Base-by-base conservation (phyloP, 2,113 vertebrate species). In the Hemiprocne comata region DNA sequence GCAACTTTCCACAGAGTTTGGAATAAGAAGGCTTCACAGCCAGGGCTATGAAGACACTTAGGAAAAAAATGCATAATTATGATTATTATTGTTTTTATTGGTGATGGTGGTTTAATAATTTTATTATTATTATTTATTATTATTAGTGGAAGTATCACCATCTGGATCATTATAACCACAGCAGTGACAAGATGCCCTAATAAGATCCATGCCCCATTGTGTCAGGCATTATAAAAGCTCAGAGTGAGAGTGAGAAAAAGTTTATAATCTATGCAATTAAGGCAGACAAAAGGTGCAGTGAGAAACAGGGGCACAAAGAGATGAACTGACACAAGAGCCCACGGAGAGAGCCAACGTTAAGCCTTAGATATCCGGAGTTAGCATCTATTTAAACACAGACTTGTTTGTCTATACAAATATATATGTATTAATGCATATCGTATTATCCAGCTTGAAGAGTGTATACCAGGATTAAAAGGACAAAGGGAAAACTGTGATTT, bases 221-320 rank as follows among this genome's bases (percentile, higher is more conserved):
- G n/a, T 51, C 65, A 81, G 20, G 71, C 54, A 28, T n/a, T 48
- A n/a, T 65, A 88, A 91, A 92, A 93, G 62, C 83, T 53, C 57
- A 44, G 1, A 72, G 61, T 20, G 77, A 61, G 81, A 76, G 50
- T 25, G 66, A 91, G 58, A 76, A 79, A 91, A 94, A 95, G 60
- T 94, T 97, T 95, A 61, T 46, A 89, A 88, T 58, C 4, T 36
- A 58, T 73, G 65, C 36, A 86, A 64, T 89, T 78, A 87, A 89
- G 24, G 71, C 72, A 93, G 66, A 93, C 86, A 94, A 96, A 96
- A 93, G 86, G 54, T 93, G 85, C 60, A 94, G 86, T 4, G 17
- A 86, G 91, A 51, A 78, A 65, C 20, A 5, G 72, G 84, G 58
- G 55, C 74, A 78, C 87, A 67, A 89, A 88, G 78, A 80, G 71